phyloP scores from a whole-genome alignment of 2,888 invertebrate species.

The Patella pellucida region DNA sequence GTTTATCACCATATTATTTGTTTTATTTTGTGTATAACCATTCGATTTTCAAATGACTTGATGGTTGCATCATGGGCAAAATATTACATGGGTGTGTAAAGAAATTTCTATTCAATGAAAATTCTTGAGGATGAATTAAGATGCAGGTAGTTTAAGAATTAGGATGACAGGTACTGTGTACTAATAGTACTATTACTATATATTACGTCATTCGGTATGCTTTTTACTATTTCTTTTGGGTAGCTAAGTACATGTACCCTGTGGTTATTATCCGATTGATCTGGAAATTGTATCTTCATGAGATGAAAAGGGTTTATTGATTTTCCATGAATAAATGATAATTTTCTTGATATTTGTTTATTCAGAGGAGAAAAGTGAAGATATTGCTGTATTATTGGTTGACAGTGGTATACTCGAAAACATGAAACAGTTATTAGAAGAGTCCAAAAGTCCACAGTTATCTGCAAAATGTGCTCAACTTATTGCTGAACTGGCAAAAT shows the following conservation, averaged over 20 bases:
- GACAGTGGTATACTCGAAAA: slow-evolving; percentile 44
- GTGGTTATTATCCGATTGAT: no score
- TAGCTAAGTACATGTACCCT: no score
- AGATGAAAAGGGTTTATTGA: background rate
- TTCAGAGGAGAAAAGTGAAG: slow-evolving; percentile 45
- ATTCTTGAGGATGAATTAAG: no score
- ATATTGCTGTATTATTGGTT: slow-evolving; percentile 34
- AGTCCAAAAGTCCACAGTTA: slow-evolving; percentile 29
- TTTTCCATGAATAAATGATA: background rate
- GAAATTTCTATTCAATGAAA: no score
- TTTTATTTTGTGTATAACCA: background rate
- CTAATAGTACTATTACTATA: no score
- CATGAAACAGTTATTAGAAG: slow-evolving; percentile 35
- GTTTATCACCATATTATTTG: background rate
- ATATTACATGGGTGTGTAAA: no score
- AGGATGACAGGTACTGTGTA: no score
- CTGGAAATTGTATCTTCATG: background rate
- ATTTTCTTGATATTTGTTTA: background rate
- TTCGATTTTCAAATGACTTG: background rate
- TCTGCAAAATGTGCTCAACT: slow-evolving; percentile 72
- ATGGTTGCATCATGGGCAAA: background rate
- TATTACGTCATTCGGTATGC: no score
- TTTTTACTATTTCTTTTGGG: no score
- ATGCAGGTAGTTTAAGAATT: no score
- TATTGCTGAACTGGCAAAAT: slow-evolving; percentile 84